Evolutionary conservation across 2,113 vertebrate genomes (phyloP), one percentile per base, ranked within the genome.

Genomic region (Phrynocephalus versicolor): DNA sequence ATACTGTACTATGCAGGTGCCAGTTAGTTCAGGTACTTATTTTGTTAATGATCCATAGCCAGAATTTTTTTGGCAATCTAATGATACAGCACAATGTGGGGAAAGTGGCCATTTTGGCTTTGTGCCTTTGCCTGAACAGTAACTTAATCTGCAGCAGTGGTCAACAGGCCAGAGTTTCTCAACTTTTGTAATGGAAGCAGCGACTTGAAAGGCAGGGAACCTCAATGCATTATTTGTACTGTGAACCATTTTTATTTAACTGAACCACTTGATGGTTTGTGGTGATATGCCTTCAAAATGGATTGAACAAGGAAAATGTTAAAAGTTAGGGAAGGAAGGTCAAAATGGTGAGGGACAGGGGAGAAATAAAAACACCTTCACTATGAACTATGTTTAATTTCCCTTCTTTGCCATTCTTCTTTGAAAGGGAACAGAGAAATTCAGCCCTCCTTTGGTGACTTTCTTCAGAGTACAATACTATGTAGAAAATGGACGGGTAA

Each of bases 401-500:
- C 12, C 1, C 21, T 39, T 55, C 16, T 0, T 0, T n/a, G 13
- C 75, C 88, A 83, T 81, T 37, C 87, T 89, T 87, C 79, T 65
- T 16, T 62, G 35, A 2, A 95, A 98, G 97, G 97, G 92, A 79
- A 82, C 93, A 65, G 94, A 95, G 87, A 96, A 92, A 88, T 95
- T 96, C 86, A 91, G 89, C 0, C 93, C 97, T 85, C 97, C 97
- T 75, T 95, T 97, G 1, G 94, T 98, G 71, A 95, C 97, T 0
- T 98, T 94, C 93, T 97, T 99, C 69, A 95, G 97, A 94, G 98
- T 98, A 76, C 98, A 97, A 88, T 97, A 96, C 94, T 99, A 98
- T 0, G 95, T 99, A 83, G 97, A 98, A 91, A 97, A 98, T 25
- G 98, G 98, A 57, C 93, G 97, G 91, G 95, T 99, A 35, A 91